phyloP scores from a whole-genome alignment of 2,888 invertebrate genomes.

The Phyllotreta striolata region DNA sequence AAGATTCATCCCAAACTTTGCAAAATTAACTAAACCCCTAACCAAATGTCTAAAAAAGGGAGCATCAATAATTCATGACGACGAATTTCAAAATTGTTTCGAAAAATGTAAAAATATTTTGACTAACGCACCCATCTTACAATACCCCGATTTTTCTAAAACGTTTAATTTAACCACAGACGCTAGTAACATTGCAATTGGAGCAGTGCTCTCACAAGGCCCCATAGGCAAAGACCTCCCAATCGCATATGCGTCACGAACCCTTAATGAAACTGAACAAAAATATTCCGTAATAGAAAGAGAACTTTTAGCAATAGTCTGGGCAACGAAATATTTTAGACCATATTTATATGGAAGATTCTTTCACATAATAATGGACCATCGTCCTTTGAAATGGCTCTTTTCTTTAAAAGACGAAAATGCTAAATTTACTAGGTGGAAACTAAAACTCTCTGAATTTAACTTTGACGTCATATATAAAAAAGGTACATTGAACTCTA shows the following conservation, averaged over 20 bases:
- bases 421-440: too few species aligned
- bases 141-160: too few species aligned
- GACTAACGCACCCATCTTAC: conserved; percentile 22
- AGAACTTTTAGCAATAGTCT: not conserved
- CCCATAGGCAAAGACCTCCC: conserved; percentile 26
- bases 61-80: conserved; percentile 4
- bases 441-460: too few species aligned
- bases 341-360: too few species aligned
- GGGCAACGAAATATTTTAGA: too few species aligned
- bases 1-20: conserved; percentile 14
- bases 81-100: conserved; percentile 5
- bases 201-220: conserved; percentile 37
- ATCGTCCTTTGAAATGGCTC: too few species aligned
- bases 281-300: not conserved
- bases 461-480: too few species aligned
- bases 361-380: too few species aligned
- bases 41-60: conserved; percentile 26
- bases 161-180: conserved; percentile 29
- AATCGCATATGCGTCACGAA: too few species aligned
- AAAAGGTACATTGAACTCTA: too few species aligned
- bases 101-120: conserved; percentile 12
- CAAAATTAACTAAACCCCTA: not conserved
- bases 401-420: too few species aligned
- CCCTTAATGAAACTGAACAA: conserved; percentile 3
- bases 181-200: conserved; percentile 32